phyloP scores from a whole-genome alignment of 2,797 vertebrate genomes.

The Linurgus olivaceus region DNA sequence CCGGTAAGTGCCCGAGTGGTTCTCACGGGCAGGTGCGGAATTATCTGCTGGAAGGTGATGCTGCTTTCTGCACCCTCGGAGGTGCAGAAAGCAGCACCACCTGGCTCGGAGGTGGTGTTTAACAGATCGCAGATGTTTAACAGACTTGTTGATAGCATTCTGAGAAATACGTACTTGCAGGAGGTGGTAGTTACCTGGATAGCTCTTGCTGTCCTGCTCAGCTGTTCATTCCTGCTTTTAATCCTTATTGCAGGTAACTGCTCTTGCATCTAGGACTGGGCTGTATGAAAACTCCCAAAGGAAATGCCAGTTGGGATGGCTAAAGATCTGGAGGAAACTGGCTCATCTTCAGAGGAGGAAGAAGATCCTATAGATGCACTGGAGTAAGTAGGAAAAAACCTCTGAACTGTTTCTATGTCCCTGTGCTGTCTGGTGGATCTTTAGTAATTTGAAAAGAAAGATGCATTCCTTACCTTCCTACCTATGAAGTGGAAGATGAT shows the following conservation, averaged over 20 bases:
- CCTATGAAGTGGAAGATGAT: background rate
- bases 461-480: background rate
- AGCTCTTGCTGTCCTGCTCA: background rate
- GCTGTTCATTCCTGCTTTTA: background rate
- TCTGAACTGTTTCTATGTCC: background rate
- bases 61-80: rapidly evolving
- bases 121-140: background rate
- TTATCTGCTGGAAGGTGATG: background rate
- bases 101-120: background rate
- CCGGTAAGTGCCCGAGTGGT: background rate
- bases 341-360: conserved; percentile 78
- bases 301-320: conserved; percentile 87
- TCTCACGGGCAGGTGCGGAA: background rate
- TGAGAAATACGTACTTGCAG: background rate
- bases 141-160: background rate
- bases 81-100: too few relatives aligned
- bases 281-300: conserved; percentile 67
- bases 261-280: conserved; percentile 45
- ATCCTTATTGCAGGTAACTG: conserved; percentile 33
- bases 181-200: background rate
- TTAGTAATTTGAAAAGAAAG: background rate
- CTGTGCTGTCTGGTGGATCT: background rate
- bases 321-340: conserved; percentile 82
- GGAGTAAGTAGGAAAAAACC: conserved; percentile 65
- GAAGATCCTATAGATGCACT: conserved; percentile 38